phyloP scores from a whole-genome alignment of 64 coral and sea anemone species.

The Stichodactyla mertensii region DNA sequence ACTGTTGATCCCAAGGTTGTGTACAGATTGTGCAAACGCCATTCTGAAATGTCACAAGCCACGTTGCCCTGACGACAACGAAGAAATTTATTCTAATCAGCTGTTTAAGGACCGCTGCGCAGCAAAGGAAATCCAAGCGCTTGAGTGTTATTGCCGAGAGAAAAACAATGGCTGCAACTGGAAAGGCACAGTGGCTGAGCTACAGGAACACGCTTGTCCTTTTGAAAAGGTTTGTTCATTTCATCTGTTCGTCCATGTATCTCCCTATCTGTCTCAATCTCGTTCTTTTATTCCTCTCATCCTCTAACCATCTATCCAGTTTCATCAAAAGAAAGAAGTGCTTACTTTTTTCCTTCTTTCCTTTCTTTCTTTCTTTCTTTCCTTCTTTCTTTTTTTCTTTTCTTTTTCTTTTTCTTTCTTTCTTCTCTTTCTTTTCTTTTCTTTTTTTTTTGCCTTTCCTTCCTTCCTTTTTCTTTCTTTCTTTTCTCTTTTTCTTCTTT shows the following conservation, averaged over 20 bases:
- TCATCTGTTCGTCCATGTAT: neutral
- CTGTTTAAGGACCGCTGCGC: conserved; percentile 65
- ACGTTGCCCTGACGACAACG: conserved; percentile 53
- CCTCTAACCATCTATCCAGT: neutral
- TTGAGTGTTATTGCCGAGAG: conserved; percentile 58
- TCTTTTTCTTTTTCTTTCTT: too few relatives aligned
- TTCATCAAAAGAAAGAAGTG: too few relatives aligned
- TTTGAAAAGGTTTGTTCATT: conserved; percentile 29
- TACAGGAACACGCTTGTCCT: conserved; percentile 44
- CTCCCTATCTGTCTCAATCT: too few relatives aligned
- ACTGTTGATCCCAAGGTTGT: conserved; percentile 42
- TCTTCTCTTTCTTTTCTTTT: too few relatives aligned
- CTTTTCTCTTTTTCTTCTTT: neutral
- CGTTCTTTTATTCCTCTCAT: neutral
- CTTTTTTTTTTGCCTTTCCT: neutral
- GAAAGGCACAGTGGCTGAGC: conserved; percentile 28
- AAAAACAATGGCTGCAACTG: conserved; percentile 59
- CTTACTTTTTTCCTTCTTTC: neutral
- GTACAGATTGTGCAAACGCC: conserved; percentile 33
- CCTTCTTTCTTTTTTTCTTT: neutral
- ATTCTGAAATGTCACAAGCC: conserved; percentile 32
- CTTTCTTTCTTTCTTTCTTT: neutral
- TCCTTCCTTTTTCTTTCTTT: too few relatives aligned
- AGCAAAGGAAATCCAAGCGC: conserved; percentile 30
- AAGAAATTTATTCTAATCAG: conserved; percentile 7